These are phyloP conservation scores for Poicephalus gulielmi DNA, from an alignment of 2,113 vertebrate species.

Conservation along the genomic window DNA sequence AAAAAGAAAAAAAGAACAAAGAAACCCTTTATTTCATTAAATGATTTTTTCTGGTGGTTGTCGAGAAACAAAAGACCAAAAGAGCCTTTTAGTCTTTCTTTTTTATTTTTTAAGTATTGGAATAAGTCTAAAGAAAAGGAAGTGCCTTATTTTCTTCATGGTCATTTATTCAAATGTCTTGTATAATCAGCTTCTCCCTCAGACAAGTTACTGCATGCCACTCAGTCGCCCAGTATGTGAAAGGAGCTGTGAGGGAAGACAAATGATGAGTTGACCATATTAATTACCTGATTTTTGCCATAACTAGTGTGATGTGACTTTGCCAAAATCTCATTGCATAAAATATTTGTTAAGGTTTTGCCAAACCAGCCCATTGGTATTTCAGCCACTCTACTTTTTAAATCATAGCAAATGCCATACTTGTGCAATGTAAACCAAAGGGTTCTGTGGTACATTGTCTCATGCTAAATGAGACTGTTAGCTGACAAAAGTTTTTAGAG, in stretches of 20 bases:
- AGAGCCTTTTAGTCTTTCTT: slow-evolving; percentile 87
- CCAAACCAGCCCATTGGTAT: slow-evolving; percentile 61
- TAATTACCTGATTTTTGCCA: slow-evolving; percentile 75
- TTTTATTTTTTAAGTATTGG: slow-evolving; percentile 85
- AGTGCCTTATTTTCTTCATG: slow-evolving; percentile 94
- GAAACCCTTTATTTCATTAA: slow-evolving; percentile 94
- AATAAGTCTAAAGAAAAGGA: slow-evolving; percentile 89
- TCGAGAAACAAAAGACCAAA: slow-evolving; percentile 91
- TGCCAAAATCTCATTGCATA: slow-evolving; percentile 74
- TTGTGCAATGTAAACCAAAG: slow-evolving; percentile 68
- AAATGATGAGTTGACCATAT: slow-evolving; percentile 75
- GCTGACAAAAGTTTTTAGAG: slow-evolving; percentile 58
- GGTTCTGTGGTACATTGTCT: slow-evolving; percentile 62
- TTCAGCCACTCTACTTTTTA: slow-evolving; percentile 61
- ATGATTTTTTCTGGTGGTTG: slow-evolving; percentile 88
- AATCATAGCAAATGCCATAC: slow-evolving; percentile 39
- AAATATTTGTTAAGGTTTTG: slow-evolving; percentile 69
- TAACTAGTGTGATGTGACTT: slow-evolving; percentile 67
- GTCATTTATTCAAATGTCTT: slow-evolving; percentile 85
- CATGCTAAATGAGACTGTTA: slow-evolving; percentile 30
- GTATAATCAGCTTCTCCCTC: slow-evolving; percentile 81
- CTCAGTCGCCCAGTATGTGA: slow-evolving; percentile 78
- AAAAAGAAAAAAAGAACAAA: slow-evolving; percentile 88
- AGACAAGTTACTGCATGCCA: slow-evolving; percentile 76
- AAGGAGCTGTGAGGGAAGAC: slow-evolving; percentile 73